These are phyloP conservation scores for Lasioglossum villosulum DNA, from an alignment of 2,888 invertebrate species.

Conservation along the genomic window DNA sequence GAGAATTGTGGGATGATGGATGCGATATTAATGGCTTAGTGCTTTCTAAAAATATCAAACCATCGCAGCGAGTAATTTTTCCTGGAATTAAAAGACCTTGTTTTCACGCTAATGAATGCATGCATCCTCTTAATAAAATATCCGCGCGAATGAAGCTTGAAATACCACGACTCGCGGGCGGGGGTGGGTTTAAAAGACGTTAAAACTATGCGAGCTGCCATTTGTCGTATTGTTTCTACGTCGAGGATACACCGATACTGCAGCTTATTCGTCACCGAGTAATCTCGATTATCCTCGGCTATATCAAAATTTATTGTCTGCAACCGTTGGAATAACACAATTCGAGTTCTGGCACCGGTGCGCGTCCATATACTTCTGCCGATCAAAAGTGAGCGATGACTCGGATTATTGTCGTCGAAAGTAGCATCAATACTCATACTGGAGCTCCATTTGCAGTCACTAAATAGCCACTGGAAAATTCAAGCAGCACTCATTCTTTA, in stretches of 20 bases:
- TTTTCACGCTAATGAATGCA: too few species aligned
- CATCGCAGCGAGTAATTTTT: not conserved
- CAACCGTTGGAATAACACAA: not conserved
- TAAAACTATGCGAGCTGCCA: not conserved
- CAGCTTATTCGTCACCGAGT: not conserved
- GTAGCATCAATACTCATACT: not conserved
- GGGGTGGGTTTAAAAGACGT: not conserved
- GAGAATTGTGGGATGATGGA: not conserved
- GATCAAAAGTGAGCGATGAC: not conserved
- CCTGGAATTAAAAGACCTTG: not conserved
- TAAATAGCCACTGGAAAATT: not conserved
- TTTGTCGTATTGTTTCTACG: not conserved
- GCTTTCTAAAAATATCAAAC: not conserved
- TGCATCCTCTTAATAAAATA: not conserved
- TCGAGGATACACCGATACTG: not conserved
- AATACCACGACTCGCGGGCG: constrained; percentile 6
- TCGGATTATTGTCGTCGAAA: not conserved
- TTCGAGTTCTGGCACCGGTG: not conserved
- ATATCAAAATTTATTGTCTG: not conserved
- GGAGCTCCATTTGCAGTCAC: not conserved
- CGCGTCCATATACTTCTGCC: not conserved
- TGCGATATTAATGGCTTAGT: not conserved
- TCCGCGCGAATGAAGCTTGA: not conserved
- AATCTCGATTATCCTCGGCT: not conserved
- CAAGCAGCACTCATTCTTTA: not conserved